Conservation (phyloP, 2,113 vertebrate species). For the Vulpes lagopus region DNA sequence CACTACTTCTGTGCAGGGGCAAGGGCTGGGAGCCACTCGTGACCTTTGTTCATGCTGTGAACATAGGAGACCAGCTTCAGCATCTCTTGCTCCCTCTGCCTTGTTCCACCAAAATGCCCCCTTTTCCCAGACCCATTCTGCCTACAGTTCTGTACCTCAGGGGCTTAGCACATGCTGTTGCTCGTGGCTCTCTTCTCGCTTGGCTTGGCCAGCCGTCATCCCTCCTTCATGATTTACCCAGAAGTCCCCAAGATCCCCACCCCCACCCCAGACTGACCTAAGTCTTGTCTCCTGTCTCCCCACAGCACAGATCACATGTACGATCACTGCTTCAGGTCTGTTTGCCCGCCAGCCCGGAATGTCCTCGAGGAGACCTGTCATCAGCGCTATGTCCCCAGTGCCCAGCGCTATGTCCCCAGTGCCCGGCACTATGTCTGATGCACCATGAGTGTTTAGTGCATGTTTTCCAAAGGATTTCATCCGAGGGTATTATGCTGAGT, state of each 20-base stretch:
- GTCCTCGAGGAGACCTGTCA: not conserved
- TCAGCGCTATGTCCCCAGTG: not conserved
- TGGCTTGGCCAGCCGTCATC: not conserved
- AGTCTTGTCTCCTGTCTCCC: not conserved
- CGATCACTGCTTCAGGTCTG: not conserved
- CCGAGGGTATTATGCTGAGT: no score
- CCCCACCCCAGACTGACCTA: not conserved
- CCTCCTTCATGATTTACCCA: not conserved
- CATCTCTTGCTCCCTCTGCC: not conserved
- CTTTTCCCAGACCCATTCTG: not conserved
- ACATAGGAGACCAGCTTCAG: not conserved
- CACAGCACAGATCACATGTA: not conserved
- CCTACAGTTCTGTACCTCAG: not conserved
- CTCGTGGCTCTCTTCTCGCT: not conserved
- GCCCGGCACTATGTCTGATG: not conserved
- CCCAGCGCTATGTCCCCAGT: not conserved
- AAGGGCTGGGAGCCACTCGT: not conserved
- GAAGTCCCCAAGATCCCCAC: not conserved
- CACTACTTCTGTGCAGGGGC: not conserved
- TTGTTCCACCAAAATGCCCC: not conserved
- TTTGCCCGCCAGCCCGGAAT: not conserved
- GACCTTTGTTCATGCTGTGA: not conserved
- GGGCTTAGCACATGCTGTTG: not conserved
- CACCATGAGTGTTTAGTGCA: not conserved
- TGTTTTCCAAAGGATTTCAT: slow-evolving; percentile 31